Base-by-base conservation (phyloP, 2,797 vertebrate species). In the Stomatorhinus walkeri region DNA sequence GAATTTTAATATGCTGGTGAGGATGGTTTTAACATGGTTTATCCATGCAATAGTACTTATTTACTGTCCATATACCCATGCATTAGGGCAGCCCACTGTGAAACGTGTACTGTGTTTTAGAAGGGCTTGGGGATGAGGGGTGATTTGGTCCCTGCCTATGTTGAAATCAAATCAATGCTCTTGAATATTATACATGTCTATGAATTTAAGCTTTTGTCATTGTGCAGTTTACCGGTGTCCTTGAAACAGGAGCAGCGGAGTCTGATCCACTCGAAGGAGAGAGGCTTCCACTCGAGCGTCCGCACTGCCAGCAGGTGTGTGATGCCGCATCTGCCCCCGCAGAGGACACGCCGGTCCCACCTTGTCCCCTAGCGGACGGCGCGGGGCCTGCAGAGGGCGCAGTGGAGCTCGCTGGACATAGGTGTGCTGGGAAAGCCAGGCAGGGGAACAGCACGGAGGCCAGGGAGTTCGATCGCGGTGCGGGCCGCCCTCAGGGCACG, bases 391-490 rank as follows among this genome's bases (percentile, higher is more conserved):
- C 43, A 68, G 88, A 85, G 84, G 36, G 36, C n/a, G 28, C 64
- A n/a, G 59, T 36, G 61, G 61, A 87, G 61, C 87, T 91, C 24
- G 24, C 90, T 0, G 90, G 90, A 6, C 92, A 93, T n/a, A 94
- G 93, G 84, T 92, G 94, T 88, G 91, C 92, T 0, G 91, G 95
- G 22, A 95, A 95, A 91, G 93, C 90, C 0, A 95, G 95, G 92
- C 94, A 95, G 89, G 94, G 92, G 84, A 94, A 94, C 89, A 49
- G 90, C 3, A 90, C 32, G 0, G 90, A 91, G 0, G 81, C 14
- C n/a, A 85, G 54, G 84, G 64, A 90, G 0, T 93, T 93, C 68
- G 36, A 90, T 8, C 93, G 90, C 88, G 93, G 88, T 0, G 22
- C 89, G 0, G 93, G 90, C 40, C 94, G 94, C 88, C 93, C 91